Percentiles rank a stretch among this genome's conserved stretches.
Evolutionary conservation across 2,797 vertebrate species (phyloP).

Genomic region (Ptychobarbus kaznakovi): DNA sequence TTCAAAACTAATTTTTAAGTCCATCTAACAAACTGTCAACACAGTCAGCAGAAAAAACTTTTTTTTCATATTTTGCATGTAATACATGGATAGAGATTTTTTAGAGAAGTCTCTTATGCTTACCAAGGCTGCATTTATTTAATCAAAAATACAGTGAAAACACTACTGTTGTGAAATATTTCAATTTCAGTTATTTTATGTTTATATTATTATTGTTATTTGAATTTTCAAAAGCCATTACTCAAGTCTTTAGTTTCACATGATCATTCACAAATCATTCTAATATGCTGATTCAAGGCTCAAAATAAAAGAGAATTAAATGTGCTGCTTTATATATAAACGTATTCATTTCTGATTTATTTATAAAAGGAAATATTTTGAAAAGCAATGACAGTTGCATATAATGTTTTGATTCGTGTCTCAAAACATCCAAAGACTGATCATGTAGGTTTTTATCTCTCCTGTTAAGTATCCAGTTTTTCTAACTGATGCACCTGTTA

Average conservation of each 20-base stretch:
- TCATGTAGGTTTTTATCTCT: not conserved
- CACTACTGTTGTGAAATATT: not conserved
- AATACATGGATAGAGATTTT: not conserved
- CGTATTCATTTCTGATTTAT: not conserved
- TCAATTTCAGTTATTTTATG: not conserved
- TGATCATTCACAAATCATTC: too few relatives aligned
- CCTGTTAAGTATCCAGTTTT: conserved; percentile 9
- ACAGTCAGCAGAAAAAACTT: not conserved
- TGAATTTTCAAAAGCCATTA: not conserved
- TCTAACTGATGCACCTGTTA: not conserved
- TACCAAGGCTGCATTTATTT: not conserved
- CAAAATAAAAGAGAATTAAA: too few relatives aligned
- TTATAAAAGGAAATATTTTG: not conserved
- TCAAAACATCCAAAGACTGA: not conserved
- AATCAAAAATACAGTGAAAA: not conserved
- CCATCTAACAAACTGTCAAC: not conserved
- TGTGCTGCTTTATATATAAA: too few relatives aligned
- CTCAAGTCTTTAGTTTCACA: too few relatives aligned
- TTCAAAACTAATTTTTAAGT: not conserved
- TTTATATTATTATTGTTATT: too few relatives aligned
- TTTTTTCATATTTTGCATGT: not conserved
- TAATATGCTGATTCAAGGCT: not conserved
- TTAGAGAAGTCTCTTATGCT: not conserved
- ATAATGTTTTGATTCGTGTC: not conserved
- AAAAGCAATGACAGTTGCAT: not conserved